Base-by-base conservation (phyloP, 2,113 vertebrate genomes). In the Globicephala melas region DNA sequence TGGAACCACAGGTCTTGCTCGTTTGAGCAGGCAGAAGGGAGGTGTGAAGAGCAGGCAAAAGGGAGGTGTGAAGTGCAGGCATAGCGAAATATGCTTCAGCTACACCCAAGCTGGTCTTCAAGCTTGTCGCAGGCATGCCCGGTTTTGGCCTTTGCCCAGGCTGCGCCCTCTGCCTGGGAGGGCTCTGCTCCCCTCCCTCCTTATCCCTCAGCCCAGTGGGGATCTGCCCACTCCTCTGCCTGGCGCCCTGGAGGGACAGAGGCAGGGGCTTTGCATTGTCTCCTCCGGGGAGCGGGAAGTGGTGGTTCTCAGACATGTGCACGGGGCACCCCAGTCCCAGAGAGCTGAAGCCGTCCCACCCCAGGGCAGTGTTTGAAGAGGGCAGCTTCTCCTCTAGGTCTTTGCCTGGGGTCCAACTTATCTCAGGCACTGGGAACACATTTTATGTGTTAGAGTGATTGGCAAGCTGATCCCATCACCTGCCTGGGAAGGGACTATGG, bases 171-270 rank as follows among this genome's bases (percentile, higher is more conserved):
- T 80, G 71, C n/a, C n/a, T 2, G 71, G 81, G 84, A 71, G n/a
- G 18, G 44, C 55, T 77, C 36, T 33, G 21, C 70, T 47, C 36
- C 21, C 41, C 12, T 28, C 21, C 58, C 31, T 55, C 9, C 15
- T 65, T 20, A 55, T 25, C 33, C 47, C 58, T 76, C 31, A 65
- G 53, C 33, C 79, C n/a, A 4, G 13, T 9, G 6, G 21, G 36
- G 6, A 9, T 70, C 71, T 85, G 31, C 65, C 1, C 1, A 28
- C 23, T 14, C 33, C 33, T 47, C 33, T 18, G 23, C 85, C 21
- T 28, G 33, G 36, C 5, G 13, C 41, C 41, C 41, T 1, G 2
- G 31, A 23, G 31, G 58, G 20, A 8, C n/a, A 0, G 6, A 15
- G 38, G 36, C 9, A 26, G 26, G 15, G 14, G 20, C n/a, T 63